phyloP scores from a whole-genome alignment of 1,140 invertebrate genomes.

The Ectropis grisescens region DNA sequence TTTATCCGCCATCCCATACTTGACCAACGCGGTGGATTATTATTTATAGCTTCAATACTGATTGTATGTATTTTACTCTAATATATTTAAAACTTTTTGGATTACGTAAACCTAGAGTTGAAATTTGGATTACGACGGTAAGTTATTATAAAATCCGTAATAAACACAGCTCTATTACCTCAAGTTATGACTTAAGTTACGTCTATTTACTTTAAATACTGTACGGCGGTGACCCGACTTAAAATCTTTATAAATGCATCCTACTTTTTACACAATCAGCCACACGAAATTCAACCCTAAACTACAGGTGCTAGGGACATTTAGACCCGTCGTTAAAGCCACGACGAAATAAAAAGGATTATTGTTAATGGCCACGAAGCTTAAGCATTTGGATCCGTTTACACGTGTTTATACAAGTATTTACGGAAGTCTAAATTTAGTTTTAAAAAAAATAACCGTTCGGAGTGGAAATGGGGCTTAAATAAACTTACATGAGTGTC shows the following conservation, averaged over 20 bases:
- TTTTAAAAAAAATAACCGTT: constrained; percentile 5
- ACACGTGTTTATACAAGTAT: constrained; percentile 34
- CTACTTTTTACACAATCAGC: constrained; percentile 18
- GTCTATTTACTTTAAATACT: constrained; percentile 21
- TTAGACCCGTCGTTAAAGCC: constrained; percentile 4
- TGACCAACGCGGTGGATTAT: no score
- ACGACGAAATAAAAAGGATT: constrained; percentile 32
- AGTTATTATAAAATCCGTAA: no score
- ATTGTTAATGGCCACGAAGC: constrained; percentile 25
- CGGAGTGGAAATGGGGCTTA: constrained; percentile 10
- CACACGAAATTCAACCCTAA: constrained; percentile 23
- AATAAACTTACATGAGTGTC: constrained; percentile 29
- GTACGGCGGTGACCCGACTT: constrained; percentile 19
- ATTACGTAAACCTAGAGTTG: no score
- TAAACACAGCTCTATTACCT: no score
- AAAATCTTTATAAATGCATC: constrained; percentile 34
- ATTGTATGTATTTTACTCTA: no score
- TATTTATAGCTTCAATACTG: no score
- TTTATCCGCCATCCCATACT: no score
- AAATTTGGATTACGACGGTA: no score
- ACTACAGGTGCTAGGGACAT: constrained; percentile 8
- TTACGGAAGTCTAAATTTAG: constrained; percentile 14
- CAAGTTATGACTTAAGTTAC: background rate
- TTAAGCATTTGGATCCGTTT: constrained; percentile 26
- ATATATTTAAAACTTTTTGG: no score